A percentile compares a stretch with the other conserved stretches of the same genome.
phyloP scores from a whole-genome alignment of 2,888 invertebrate genomes.

The Syrphus vitripennis region DNA sequence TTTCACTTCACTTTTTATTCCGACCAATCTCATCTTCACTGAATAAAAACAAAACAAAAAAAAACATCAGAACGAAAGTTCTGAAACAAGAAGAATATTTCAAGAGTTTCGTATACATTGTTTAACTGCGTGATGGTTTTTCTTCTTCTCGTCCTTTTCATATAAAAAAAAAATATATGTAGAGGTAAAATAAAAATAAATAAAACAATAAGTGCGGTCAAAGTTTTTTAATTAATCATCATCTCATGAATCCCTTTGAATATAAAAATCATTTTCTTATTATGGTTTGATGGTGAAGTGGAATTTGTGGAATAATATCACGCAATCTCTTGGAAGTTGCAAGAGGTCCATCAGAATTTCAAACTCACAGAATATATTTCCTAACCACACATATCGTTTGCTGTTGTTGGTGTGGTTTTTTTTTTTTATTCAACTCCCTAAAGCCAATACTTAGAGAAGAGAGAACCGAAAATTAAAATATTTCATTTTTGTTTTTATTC shows the following conservation, averaged over 20 bases:
- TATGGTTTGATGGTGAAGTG: not conserved
- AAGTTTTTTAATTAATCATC: slow-evolving; percentile 71
- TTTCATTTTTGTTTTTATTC: slow-evolving; percentile 55
- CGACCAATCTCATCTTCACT: not conserved
- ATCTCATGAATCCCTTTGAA: slow-evolving; percentile 61
- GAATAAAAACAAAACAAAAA: not conserved
- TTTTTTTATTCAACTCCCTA: not conserved
- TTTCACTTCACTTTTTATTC: slow-evolving; percentile 12
- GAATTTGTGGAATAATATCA: not conserved
- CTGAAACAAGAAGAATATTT: slow-evolving; percentile 43
- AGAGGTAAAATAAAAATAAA: slow-evolving; percentile 18
- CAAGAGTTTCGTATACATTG: slow-evolving; percentile 21
- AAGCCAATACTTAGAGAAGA: not conserved
- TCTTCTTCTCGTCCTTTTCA: slow-evolving; percentile 19
- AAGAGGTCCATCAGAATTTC: not conserved
- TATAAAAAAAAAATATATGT: not conserved
- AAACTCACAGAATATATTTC: not conserved
- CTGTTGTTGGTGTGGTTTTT: not conserved
- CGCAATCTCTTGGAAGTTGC: not conserved
- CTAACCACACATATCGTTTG: not conserved
- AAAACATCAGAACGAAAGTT: slow-evolving; percentile 33
- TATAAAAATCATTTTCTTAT: slow-evolving; percentile 30
- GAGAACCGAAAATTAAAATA: slow-evolving; percentile 58
- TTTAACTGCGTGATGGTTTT: not conserved
- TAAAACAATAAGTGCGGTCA: slow-evolving; percentile 54